phyloP scores from a whole-genome alignment of 2,888 invertebrate species.

The Lithophane leautieri region DNA sequence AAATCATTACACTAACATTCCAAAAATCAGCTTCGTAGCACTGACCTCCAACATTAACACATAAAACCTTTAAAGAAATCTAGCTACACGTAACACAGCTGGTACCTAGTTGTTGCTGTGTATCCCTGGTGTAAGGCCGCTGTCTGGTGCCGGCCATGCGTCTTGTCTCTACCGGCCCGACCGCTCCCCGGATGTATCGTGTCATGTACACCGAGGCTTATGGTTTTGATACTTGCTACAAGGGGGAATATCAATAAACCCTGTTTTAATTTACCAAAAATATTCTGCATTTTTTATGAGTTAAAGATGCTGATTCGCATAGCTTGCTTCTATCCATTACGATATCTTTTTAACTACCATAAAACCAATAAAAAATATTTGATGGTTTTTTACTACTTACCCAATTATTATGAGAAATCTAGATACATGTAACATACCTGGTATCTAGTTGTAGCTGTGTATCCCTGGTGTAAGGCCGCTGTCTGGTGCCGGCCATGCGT shows the following conservation, averaged over 20 bases:
- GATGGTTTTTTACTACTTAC: too few species aligned
- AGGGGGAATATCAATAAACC: too few species aligned
- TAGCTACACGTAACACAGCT: slow-evolving; percentile 29
- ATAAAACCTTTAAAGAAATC: slow-evolving; percentile 49
- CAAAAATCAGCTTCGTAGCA: not conserved
- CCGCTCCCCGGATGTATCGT: slow-evolving; percentile 79
- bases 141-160: slow-evolving; percentile 81
- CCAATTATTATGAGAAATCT: slow-evolving; percentile 26
- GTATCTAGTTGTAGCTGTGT: slow-evolving; percentile 40
- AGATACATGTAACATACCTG: slow-evolving; percentile 22
- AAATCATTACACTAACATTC: not conserved
- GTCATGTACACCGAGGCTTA: slow-evolving; percentile 50
- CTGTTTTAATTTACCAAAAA: too few species aligned
- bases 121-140: slow-evolving; percentile 72
- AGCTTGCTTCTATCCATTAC: too few species aligned
- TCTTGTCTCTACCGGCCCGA: slow-evolving; percentile 83
- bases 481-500: slow-evolving; percentile 82
- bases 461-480: slow-evolving; percentile 72
- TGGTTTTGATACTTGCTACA: too few species aligned
- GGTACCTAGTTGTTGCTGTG: slow-evolving; percentile 36
- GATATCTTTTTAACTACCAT: too few species aligned
- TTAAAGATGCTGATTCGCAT: too few species aligned
- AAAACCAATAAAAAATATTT: too few species aligned
- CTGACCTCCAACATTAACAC: slow-evolving; percentile 11
- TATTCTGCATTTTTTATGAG: too few species aligned